Base-by-base conservation (phyloP, 2,797 vertebrate species). In the Decapterus maruadsi region DNA sequence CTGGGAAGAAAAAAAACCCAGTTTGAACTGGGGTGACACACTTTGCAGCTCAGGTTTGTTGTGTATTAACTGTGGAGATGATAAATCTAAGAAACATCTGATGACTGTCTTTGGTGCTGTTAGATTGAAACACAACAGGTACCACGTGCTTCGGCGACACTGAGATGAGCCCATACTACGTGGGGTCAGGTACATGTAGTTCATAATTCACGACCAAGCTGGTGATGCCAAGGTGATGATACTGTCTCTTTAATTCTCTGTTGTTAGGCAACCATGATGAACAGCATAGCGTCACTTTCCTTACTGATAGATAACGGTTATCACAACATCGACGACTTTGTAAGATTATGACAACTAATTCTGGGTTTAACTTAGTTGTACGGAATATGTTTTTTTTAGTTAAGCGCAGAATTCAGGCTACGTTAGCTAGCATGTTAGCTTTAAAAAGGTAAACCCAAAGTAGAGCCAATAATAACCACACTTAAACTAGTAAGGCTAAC, bases 191-290 rank as follows among this genome's bases (percentile, higher is more conserved):
- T 5, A 56, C 16, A 14, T 9, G 0, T 13, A 2, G 6, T 17
- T 26, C 31, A 45, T 7, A 26, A 61, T 55, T 7, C 22, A 9
- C 1, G 2, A 0, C 0, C 0, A 31, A n/a, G 8, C 31, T 17
- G 0, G 0, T 16, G 20, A 16, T 3, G 54, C n/a, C n/a, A n/a
- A n/a, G 0, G 0, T n/a, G 20, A 16, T 3, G 54, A 20, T 60
- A 59, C 77, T 91, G 81, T 87, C 81, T 20, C 87, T 90, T 91
- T 92, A 90, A 93, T 36, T 58, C 8, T 3, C 43, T 45, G 92
- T 92, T 92, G 91, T 92, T 82, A 86, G 68, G 92, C 90, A 93
- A 93, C 92, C 74, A 72, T 56, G 43, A 17, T 14, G 60, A 57
- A 56, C 26, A 42, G 0, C 29, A 55, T 8, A 70, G 83, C 80